phyloP scores from a whole-genome alignment of 2,113 vertebrate species.

The Plotosus lineatus region DNA sequence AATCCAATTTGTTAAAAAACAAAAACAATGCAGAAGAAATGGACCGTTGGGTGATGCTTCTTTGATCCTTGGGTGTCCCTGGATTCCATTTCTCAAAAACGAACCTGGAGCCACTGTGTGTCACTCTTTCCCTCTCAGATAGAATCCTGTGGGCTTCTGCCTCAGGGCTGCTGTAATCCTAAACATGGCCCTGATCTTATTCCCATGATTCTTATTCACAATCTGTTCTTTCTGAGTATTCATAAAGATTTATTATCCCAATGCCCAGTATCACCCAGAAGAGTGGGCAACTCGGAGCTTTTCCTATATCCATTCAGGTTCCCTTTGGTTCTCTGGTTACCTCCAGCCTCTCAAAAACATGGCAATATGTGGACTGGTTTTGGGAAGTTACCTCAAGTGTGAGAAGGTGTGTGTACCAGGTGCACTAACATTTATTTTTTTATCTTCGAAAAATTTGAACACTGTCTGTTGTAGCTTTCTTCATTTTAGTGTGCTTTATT shows the following conservation, averaged over 20 bases:
- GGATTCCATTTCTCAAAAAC: not conserved
- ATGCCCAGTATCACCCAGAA: not conserved
- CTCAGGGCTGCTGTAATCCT: not conserved
- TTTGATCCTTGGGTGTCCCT: not conserved
- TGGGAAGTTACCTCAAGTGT: conserved; percentile 3
- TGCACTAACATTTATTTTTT: no score
- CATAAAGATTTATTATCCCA: not conserved
- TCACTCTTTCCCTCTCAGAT: not conserved
- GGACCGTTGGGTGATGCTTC: not conserved
- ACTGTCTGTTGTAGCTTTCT: no score
- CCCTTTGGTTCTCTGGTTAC: no score
- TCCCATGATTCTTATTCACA: not conserved
- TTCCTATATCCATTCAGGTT: no score
- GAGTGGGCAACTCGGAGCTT: not conserved
- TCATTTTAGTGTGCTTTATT: no score
- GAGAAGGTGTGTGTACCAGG: not conserved
- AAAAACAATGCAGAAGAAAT: not conserved
- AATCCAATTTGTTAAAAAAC: not conserved
- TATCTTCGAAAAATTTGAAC: no score
- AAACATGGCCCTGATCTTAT: not conserved
- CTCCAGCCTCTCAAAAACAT: no score
- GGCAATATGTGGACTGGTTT: no score
- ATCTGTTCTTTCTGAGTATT: not conserved
- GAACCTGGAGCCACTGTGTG: not conserved
- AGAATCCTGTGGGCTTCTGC: no score